Percentiles rank a stretch among this genome's conserved stretches.
Evolutionary conservation across 2,888 invertebrate genomes (phyloP).

Genomic region (Lordiphosa andalusiaca): DNA sequence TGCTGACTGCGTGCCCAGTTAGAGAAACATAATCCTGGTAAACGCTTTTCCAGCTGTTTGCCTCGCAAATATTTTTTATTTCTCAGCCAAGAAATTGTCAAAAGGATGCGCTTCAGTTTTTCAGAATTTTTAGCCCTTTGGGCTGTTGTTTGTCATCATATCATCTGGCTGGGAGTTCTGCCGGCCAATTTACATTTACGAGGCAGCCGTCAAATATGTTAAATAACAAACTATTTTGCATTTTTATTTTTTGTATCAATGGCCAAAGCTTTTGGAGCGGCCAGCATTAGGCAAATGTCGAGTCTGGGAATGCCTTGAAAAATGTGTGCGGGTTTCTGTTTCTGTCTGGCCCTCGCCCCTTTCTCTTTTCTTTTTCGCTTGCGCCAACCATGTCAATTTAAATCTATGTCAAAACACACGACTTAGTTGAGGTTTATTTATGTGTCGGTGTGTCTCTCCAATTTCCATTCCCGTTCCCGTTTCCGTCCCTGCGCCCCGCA

Average conservation of each 20-base stretch:
- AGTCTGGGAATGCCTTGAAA: conserved; percentile 56
- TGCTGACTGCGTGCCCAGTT: conserved; percentile 53
- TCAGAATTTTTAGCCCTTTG: conserved; percentile 22
- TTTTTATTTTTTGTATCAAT: conserved; percentile 64
- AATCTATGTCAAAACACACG: conserved; percentile 75
- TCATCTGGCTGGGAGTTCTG: conserved; percentile 37
- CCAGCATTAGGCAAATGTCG: conserved; percentile 59
- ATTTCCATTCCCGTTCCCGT: conserved; percentile 11
- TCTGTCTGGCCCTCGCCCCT: conserved; percentile 21
- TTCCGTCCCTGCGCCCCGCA: conserved; percentile 9
- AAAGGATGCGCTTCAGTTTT: conserved; percentile 39
- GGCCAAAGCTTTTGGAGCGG: conserved; percentile 35
- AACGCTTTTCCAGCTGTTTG: conserved; percentile 60
- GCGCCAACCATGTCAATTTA: conserved; percentile 69
- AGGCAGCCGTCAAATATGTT: conserved; percentile 61
- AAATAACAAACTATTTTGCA: conserved; percentile 75
- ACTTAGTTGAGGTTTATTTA: conserved; percentile 76
- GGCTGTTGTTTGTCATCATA: conserved; percentile 61
- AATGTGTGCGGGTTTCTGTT: conserved; percentile 59
- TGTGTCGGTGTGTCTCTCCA: conserved; percentile 51
- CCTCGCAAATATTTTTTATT: conserved; percentile 50
- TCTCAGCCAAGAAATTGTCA: conserved; percentile 46
- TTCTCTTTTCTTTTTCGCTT: conserved; percentile 47
- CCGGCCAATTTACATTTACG: conserved; percentile 61
- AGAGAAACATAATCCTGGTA: conserved; percentile 40